These are phyloP conservation scores for Herminia tarsipennalis DNA, from an alignment of 2,888 invertebrate genomes.

Conservation along the genomic window DNA sequence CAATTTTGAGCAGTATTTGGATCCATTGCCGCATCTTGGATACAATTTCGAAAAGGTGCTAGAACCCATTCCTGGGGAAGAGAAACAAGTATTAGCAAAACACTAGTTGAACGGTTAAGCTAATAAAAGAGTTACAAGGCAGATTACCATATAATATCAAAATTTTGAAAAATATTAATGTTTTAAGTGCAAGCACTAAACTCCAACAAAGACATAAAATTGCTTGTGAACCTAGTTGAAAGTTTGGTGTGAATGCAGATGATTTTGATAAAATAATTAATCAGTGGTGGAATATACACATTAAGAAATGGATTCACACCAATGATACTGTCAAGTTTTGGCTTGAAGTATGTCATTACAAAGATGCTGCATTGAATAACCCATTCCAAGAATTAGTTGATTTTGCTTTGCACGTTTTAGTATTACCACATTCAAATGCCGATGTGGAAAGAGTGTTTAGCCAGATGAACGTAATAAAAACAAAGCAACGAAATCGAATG, in stretches of 20 bases:
- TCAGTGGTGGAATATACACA: not conserved
- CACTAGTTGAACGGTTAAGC: too few species aligned
- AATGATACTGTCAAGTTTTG: not conserved
- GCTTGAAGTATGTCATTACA: not conserved
- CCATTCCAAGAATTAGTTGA: not conserved
- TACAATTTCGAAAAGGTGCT: too few species aligned
- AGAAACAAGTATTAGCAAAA: too few species aligned
- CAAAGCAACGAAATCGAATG: not conserved
- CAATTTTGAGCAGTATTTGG: too few species aligned
- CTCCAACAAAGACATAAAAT: conserved; percentile 1
- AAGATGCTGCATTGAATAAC: not conserved
- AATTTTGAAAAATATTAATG: too few species aligned
- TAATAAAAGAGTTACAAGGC: too few species aligned
- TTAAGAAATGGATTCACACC: not conserved
- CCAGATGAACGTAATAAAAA: not conserved
- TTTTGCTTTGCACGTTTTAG: not conserved
- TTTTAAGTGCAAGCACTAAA: not conserved
- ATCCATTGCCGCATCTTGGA: too few species aligned
- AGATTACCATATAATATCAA: too few species aligned
- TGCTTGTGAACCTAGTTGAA: too few species aligned
- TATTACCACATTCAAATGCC: not conserved
- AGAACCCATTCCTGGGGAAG: too few species aligned
- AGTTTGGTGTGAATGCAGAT: too few species aligned
- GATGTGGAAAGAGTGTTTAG: conserved; percentile 4
- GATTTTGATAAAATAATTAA: not conserved